Evolutionary conservation across 1,140 invertebrate species (phyloP).

Genomic region (Drosophila pachea): DNA sequence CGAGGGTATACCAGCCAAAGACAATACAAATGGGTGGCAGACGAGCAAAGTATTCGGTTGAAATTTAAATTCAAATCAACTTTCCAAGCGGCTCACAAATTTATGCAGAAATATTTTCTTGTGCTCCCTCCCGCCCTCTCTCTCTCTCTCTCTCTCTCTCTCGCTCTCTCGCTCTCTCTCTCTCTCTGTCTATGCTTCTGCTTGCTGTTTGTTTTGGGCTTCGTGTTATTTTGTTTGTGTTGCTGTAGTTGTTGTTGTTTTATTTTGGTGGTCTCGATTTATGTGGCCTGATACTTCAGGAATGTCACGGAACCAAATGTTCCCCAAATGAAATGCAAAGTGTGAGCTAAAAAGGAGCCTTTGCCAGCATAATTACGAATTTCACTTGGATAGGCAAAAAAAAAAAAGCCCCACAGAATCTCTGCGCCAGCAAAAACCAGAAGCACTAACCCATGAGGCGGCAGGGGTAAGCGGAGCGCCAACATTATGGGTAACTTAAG

Average conservation of each 20-base stretch:
- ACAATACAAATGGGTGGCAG: slow-evolving; percentile 11
- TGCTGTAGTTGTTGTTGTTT: not conserved
- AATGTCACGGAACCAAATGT: slow-evolving; percentile 23
- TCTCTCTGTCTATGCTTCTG: not conserved
- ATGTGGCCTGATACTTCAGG: slow-evolving; percentile 15
- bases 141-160: too few species aligned
- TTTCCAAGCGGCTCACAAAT: slow-evolving; percentile 41
- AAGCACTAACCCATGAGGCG: not conserved
- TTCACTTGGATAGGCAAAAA: slow-evolving; percentile 38
- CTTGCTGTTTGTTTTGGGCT: not conserved
- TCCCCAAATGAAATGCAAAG: slow-evolving; percentile 34
- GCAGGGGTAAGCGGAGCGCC: not conserved
- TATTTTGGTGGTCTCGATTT: slow-evolving; percentile 8
- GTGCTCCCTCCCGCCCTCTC: too few species aligned
- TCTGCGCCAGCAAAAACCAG: slow-evolving; percentile 6
- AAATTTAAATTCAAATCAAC: slow-evolving; percentile 51
- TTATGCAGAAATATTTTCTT: slow-evolving; percentile 41
- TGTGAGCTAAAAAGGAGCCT: slow-evolving; percentile 32
- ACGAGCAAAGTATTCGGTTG: slow-evolving; percentile 38
- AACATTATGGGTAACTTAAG: slow-evolving; percentile 34
- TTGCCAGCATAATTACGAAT: slow-evolving; percentile 41
- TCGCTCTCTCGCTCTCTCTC: too few species aligned
- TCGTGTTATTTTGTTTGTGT: not conserved
- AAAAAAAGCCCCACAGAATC: slow-evolving; percentile 4
- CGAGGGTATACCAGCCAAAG: not conserved